These are phyloP conservation scores for Sula dactylatra DNA, from an alignment of 2,113 vertebrate genomes.

Conservation along the genomic window DNA sequence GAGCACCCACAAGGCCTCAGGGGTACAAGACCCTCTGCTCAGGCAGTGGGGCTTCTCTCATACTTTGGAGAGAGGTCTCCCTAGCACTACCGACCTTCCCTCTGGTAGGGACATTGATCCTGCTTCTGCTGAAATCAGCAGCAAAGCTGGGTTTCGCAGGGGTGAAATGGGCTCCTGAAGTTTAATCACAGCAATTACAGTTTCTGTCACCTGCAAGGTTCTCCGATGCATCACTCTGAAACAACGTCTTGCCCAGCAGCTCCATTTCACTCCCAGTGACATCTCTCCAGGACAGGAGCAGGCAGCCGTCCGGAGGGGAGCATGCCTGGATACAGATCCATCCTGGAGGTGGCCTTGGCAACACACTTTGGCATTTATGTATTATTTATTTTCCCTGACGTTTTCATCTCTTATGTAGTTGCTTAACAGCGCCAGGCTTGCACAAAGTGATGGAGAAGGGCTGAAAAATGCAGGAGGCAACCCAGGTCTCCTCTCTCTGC, in stretches of 20 bases:
- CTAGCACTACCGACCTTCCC: background rate
- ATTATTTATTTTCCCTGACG: slow-evolving; percentile 19
- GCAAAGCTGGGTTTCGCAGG: background rate
- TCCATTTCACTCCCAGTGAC: slow-evolving; percentile 4
- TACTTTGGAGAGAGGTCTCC: background rate
- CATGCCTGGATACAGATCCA: background rate
- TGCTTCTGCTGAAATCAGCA: background rate
- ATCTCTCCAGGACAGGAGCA: background rate
- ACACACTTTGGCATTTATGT: background rate
- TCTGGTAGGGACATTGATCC: background rate
- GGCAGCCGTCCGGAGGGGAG: background rate
- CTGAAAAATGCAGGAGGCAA: slow-evolving; percentile 8
- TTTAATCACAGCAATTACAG: slow-evolving; percentile 38
- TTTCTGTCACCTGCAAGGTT: slow-evolving; percentile 42
- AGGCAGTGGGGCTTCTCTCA: background rate
- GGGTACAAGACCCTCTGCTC: background rate
- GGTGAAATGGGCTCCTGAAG: background rate
- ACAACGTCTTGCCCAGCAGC: background rate
- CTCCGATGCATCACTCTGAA: background rate
- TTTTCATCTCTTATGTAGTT: background rate
- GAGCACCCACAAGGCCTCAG: rapidly evolving
- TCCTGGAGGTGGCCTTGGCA: slow-evolving; percentile 37
- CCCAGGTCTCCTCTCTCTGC: background rate
- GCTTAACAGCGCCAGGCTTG: background rate
- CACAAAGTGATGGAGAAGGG: background rate